Evolutionary conservation across 64 coral and sea anemone species (phyloP), one percentile per base, ranked within the genome.

Genomic region (Pocillopora verrucosa): DNA sequence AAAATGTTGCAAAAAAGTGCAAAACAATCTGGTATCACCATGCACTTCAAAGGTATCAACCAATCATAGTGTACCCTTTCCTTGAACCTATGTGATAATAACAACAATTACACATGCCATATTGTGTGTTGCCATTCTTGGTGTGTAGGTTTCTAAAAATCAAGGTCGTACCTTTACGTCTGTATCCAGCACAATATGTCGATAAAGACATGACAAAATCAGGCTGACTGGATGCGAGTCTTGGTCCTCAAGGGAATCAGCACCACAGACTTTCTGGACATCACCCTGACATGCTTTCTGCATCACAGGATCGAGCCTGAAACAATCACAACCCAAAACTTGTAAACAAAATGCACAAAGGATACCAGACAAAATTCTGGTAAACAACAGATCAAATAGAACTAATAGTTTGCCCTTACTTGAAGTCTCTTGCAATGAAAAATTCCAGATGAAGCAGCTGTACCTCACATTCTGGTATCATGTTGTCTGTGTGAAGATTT

Each of bases 401-500:
- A n/a, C n/a, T n/a, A n/a, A n/a, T n/a, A n/a, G n/a, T 34, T 17
- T 45, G 36, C 26, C 1, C 76, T 65, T 83, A 98, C 96, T 80
- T 87, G 65, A 98, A 95, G 60, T 98, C 96, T 73, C 96, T 87
- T 73, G 96, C 88, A 91, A 98, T 75, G 57, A 98, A 98, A 67
- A 98, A 98, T 80, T 98, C 88, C 63, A 98, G 65, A 76, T 98
- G 96, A 61, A 98, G 59, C 22, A 98, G 24, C 56, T 95, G 93
- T n/a, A 89, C 73, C 51, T 88, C 75, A 25, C 96, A 98, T 56
- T 89, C 63, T 1, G 74, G 77, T 34, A 36, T 72, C 93, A 98
- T 95, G 72, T 86, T 73, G 11, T 98, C 91, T 56, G 88, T 85
- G 73, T 98, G 84, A 4, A 98, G 72, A 19, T 98, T 78, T 17